A percentile compares a stretch with the other conserved stretches of the same genome.
These are phyloP conservation scores for Ptiloglossa arizonensis DNA, from an alignment of 1,140 invertebrate genomes.

Conservation along the genomic window DNA sequence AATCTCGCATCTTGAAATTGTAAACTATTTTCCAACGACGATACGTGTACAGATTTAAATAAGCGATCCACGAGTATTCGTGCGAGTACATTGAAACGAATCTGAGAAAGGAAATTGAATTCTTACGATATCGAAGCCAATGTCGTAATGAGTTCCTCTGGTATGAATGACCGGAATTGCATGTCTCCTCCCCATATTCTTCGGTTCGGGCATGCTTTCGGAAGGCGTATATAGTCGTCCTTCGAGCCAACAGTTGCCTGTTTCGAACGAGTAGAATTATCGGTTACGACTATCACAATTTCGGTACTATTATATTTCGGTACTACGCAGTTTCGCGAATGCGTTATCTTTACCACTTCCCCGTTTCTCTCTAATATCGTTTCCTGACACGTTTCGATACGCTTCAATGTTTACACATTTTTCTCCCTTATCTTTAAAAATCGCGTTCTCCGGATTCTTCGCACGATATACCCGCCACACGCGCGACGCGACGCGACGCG, in stretches of 20 bases:
- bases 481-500: too few relatives aligned
- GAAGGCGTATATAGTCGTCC: not conserved
- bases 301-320: not conserved
- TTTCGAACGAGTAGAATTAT: not conserved
- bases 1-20: not conserved
- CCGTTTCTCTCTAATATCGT: not conserved
- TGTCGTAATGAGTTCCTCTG: slow-evolving; percentile 91
- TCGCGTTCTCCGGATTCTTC: too few relatives aligned
- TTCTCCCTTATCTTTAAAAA: not conserved
- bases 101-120: slow-evolving; percentile 3
- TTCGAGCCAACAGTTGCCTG: too few relatives aligned
- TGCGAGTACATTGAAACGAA: not conserved
- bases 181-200: slow-evolving; percentile 80
- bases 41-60: not conserved
- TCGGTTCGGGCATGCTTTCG: not conserved
- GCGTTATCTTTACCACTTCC: not conserved
- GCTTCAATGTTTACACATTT: too few relatives aligned
- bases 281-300: not conserved
- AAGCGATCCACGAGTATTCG: too few relatives aligned
- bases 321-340: too few relatives aligned
- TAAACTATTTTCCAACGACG: not conserved
- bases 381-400: not conserved
- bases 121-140: slow-evolving; percentile 92
- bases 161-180: slow-evolving; percentile 89
- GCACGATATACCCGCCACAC: not conserved